phyloP scores from a whole-genome alignment of 2,797 vertebrate genomes.

The Oreochromis grahami region DNA sequence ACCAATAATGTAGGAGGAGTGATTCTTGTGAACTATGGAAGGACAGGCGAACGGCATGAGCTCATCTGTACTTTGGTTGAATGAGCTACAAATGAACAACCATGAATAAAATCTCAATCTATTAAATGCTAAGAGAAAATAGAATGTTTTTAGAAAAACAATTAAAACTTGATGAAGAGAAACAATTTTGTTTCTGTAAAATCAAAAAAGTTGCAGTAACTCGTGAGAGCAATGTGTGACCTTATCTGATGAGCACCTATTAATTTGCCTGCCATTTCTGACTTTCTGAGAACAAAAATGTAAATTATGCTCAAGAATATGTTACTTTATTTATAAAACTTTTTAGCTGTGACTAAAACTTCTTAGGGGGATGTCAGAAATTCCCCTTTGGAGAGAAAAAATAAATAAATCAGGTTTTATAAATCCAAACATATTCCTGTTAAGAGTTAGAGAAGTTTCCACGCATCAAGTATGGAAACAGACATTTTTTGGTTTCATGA shows the following conservation, averaged over 20 bases:
- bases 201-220: background rate
- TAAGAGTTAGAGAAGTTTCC: background rate
- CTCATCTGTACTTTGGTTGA: background rate
- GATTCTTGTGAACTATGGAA: background rate
- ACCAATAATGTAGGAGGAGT: background rate
- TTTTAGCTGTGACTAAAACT: background rate
- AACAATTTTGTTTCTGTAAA: background rate
- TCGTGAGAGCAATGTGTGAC: background rate
- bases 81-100: background rate
- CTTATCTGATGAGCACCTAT: background rate
- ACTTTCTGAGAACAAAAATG: background rate
- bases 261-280: background rate
- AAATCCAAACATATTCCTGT: background rate
- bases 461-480: background rate
- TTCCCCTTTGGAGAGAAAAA: background rate
- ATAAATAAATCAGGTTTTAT: background rate
- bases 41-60: background rate
- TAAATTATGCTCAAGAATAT: background rate
- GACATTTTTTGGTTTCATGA: background rate
- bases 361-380: background rate
- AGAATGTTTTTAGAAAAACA: background rate
- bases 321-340: background rate
- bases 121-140: background rate
- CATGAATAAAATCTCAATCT: accelerated
- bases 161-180: accelerated